phyloP scores from a whole-genome alignment of 2,888 invertebrate genomes.

The Nebria brevicollis region DNA sequence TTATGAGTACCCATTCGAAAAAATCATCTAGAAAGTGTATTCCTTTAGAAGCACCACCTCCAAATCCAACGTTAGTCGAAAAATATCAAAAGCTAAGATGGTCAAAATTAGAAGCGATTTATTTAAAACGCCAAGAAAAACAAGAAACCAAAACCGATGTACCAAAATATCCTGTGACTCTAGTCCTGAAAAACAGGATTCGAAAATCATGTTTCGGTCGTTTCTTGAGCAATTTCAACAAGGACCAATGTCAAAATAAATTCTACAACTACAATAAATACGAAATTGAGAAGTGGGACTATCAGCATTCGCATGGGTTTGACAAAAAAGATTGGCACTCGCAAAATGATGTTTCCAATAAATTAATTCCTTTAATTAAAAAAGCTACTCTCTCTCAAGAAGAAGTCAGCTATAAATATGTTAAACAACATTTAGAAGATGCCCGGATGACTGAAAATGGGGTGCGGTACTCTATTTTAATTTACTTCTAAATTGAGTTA shows the following conservation, averaged over 20 bases:
- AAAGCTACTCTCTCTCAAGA: conserved; percentile 52
- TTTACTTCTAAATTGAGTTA: conserved; percentile 21
- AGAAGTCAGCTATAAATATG: conserved; percentile 53
- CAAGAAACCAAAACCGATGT: conserved; percentile 6
- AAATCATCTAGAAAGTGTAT: neutral
- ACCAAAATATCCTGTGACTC: conserved; percentile 47
- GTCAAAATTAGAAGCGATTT: conserved; percentile 16
- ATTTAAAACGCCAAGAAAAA: neutral
- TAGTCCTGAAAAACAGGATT: conserved; percentile 50
- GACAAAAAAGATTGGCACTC: conserved; percentile 51
- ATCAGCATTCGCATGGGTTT: conserved; percentile 50
- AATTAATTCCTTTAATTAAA: conserved; percentile 52
- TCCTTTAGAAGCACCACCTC: neutral
- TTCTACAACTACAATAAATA: conserved; percentile 55
- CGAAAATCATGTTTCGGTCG: conserved; percentile 55
- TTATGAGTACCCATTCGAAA: neutral
- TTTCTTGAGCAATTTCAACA: conserved; percentile 55
- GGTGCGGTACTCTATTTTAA: conserved; percentile 50
- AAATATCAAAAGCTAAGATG: conserved; percentile 19
- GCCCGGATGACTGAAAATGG: conserved; percentile 54
- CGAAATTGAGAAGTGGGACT: conserved; percentile 53
- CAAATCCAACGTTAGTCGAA: neutral
- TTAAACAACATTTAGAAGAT: conserved; percentile 52
- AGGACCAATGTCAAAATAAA: conserved; percentile 53
- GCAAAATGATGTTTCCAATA: conserved; percentile 53